Evolutionary conservation across 1,140 invertebrate species (phyloP), one percentile per base, ranked within the genome.

Genomic region (Antheraea mylitta): DNA sequence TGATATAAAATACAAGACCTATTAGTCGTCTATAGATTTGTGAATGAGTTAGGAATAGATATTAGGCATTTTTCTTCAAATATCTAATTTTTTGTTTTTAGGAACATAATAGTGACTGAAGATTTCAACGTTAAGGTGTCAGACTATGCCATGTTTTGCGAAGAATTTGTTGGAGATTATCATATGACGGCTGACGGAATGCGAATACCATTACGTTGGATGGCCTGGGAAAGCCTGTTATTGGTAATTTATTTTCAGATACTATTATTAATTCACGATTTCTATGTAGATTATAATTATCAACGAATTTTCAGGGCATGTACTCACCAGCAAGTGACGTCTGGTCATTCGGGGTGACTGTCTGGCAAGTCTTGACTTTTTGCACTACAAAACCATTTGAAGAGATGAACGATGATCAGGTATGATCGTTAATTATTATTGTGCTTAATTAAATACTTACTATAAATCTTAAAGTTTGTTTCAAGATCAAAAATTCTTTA

Each of bases 111-210:
- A 65, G 96, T 98, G 18, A 96, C 95, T 71, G 95, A 96, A 72
- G 95, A 96, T 76, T 95, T 96, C 71, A 92, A 94, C 58, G 94
- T 98, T 79, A 98, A 98, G 92, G 95, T 98, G 69, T 96, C 97
- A 9, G 97, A 98, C 91, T 97, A 98, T 88, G 97, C 97, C 2
- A 97, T 98, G 94, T 97, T 96, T 82, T 96, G 97, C 74, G 95
- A 94, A 74, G 94, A 96, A 72, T 98, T 97, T 85, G 95, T 96
- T 64, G 90, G 93, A 0, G 97, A 98, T 81, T 98, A 98, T 86
- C 97, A 96, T 83, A 93, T 96, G 19, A 96, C 97, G 78, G 96
- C 96, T 72, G 96, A 96, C 30, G 96, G 97, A 75, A 95, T 95
- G 8, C 95, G 96, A 58, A 92, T 97, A 68, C 97, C 97, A 0